A percentile compares a stretch with the other conserved stretches of the same genome.
These are phyloP conservation scores for Ylistrum balloti DNA, from an alignment of 1,140 invertebrate species.

Conservation along the genomic window DNA sequence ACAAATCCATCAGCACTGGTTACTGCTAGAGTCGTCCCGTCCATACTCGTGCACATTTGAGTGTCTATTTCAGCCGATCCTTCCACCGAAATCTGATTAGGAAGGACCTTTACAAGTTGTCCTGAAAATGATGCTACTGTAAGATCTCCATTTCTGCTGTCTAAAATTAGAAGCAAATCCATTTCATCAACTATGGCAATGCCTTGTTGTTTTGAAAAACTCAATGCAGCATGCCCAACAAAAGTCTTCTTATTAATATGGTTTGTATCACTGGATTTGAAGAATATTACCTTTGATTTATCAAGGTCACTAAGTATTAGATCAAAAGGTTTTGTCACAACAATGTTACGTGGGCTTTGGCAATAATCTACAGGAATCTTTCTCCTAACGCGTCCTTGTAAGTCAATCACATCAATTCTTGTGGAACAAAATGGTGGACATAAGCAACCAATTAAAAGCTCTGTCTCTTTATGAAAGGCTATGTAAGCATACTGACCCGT, in stretches of 20 bases:
- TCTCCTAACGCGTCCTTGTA: neutral
- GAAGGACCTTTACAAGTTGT: neutral
- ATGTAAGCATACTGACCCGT: neutral
- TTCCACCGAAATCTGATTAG: neutral
- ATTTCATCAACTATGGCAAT: neutral
- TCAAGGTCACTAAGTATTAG: neutral
- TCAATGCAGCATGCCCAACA: neutral
- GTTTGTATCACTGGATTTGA: neutral
- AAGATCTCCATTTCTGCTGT: neutral
- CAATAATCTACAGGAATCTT: neutral
- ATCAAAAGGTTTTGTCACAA: neutral
- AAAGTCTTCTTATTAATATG: neutral
- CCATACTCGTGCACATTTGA: neutral
- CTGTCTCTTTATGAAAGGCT: neutral
- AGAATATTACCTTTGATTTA: neutral
- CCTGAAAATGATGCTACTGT: neutral
- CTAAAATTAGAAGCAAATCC: neutral
- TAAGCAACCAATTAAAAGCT: neutral
- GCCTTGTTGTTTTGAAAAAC: neutral
- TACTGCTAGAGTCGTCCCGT: neutral
- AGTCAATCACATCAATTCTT: neutral
- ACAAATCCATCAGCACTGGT: neutral
- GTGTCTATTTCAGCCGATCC: neutral
- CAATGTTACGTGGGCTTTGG: neutral
- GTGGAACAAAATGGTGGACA: neutral